phyloP scores from a whole-genome alignment of 2,797 vertebrate species.

The Xerus rutilus region DNA sequence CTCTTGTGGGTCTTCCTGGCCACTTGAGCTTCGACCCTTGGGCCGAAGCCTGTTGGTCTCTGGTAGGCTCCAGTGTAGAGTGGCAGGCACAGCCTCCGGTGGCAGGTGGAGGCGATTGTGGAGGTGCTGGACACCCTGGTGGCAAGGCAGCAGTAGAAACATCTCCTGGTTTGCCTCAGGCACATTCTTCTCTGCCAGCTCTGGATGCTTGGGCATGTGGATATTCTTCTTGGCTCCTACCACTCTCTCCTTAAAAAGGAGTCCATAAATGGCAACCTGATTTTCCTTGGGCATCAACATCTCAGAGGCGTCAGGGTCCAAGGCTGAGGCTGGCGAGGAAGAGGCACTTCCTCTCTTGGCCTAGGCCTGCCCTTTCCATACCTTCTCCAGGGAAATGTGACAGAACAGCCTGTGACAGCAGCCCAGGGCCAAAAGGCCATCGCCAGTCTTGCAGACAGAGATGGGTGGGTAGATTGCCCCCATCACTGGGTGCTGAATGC shows the following conservation, averaged over 20 bases:
- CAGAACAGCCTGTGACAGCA: not conserved
- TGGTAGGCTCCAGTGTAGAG: constrained; percentile 96
- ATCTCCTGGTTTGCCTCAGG: constrained; percentile 94
- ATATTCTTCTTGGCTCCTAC: constrained; percentile 99
- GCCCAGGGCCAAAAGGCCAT: not conserved
- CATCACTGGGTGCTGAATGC: not conserved
- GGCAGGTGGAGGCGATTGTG: constrained; percentile 98
- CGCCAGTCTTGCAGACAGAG: not conserved
- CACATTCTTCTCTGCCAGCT: constrained; percentile 98
- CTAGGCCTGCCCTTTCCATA: not conserved
- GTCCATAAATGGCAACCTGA: too few relatives aligned
- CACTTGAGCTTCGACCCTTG: constrained; percentile 90
- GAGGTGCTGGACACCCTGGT: constrained; percentile 99
- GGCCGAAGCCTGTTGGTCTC: constrained; percentile 96
- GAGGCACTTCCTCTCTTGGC: not conserved
- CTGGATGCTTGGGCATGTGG: constrained; percentile 97
- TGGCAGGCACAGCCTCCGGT: constrained; percentile 98
- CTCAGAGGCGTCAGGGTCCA: too few relatives aligned
- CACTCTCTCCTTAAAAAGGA: constrained; percentile 93
- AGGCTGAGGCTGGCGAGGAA: too few relatives aligned
- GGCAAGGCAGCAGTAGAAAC: constrained; percentile 99
- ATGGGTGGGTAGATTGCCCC: not conserved
- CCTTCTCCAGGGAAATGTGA: not conserved
- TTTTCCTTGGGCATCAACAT: constrained; percentile 71
- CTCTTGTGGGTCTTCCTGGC: too few relatives aligned